Evolutionary conservation across 2,888 invertebrate genomes (phyloP).

Genomic region (Blastobasis adustella): DNA sequence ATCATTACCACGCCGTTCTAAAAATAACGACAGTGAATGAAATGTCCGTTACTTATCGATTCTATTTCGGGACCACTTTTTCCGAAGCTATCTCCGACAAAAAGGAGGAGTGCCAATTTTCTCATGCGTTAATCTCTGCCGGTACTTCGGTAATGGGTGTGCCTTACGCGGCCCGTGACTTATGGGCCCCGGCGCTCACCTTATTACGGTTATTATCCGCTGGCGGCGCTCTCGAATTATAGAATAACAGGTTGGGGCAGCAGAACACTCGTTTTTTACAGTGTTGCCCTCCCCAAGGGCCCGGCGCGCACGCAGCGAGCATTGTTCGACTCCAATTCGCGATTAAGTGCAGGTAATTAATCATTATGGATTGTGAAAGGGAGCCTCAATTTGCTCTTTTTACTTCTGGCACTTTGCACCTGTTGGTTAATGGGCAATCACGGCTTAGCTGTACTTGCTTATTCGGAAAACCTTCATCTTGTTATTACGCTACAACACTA

Average conservation of each 20-base stretch:
- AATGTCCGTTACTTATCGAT: too few species aligned
- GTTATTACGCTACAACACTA: too few species aligned
- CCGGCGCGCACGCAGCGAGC: slow-evolving; percentile 10
- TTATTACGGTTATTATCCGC: slow-evolving; percentile 64
- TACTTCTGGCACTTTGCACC: too few species aligned
- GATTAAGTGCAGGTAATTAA: slow-evolving; percentile 2
- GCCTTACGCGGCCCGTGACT: slow-evolving; percentile 39
- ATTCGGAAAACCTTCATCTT: too few species aligned
- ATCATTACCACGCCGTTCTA: too few species aligned
- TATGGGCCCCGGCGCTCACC: slow-evolving; percentile 39
- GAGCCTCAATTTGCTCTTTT: background rate
- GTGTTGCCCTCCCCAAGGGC: slow-evolving; percentile 19
- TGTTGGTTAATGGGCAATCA: too few species aligned
- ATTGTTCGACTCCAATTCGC: slow-evolving; percentile 9
- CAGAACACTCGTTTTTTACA: slow-evolving; percentile 25
- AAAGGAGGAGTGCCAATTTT: too few species aligned
- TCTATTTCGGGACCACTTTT: too few species aligned
- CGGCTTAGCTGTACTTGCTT: too few species aligned
- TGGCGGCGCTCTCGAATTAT: slow-evolving; percentile 45
- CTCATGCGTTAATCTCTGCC: too few species aligned
- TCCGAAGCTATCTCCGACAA: too few species aligned
- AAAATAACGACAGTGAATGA: too few species aligned
- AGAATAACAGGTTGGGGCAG: slow-evolving; percentile 31
- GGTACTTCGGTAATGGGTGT: slow-evolving; percentile 23
- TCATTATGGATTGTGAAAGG: background rate